These are phyloP conservation scores for Portevinia maculata DNA, from an alignment of 2,888 invertebrate genomes.

Conservation along the genomic window DNA sequence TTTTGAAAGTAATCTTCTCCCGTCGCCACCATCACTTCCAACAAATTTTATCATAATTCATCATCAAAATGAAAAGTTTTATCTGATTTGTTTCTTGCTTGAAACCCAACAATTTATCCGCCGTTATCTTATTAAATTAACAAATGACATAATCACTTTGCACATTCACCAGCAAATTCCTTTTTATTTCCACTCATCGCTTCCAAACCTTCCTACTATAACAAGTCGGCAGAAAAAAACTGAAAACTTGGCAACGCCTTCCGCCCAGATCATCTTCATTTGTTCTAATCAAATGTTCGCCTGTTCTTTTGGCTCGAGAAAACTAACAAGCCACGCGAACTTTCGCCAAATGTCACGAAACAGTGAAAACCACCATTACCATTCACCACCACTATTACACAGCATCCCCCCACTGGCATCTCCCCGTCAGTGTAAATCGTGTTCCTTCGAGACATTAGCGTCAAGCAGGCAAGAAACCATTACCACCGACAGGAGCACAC, in stretches of 20 bases:
- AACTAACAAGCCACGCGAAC: slow-evolving; percentile 71
- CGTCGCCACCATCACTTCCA: not conserved
- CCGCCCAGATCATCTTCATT: slow-evolving; percentile 63
- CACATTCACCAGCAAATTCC: slow-evolving; percentile 40
- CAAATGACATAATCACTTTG: slow-evolving; percentile 66
- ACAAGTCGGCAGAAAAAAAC: slow-evolving; percentile 5
- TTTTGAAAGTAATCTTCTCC: not conserved
- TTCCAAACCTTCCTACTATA: slow-evolving; percentile 2
- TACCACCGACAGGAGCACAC: slow-evolving; percentile 54
- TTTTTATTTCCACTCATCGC: slow-evolving; percentile 24
- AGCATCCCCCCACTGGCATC: slow-evolving; percentile 13
- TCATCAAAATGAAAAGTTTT: not conserved
- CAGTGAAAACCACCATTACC: slow-evolving; percentile 21
- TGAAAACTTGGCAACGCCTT: slow-evolving; percentile 51
- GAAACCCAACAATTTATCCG: slow-evolving; percentile 21
- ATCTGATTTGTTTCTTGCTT: not conserved
- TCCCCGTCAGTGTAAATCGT: slow-evolving; percentile 50
- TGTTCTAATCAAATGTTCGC: slow-evolving; percentile 70
- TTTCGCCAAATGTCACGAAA: slow-evolving; percentile 71
- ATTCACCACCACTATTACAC: not conserved
- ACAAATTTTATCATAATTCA: not conserved
- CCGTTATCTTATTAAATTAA: slow-evolving; percentile 63
- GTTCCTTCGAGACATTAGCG: slow-evolving; percentile 67
- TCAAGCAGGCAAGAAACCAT: slow-evolving; percentile 63
- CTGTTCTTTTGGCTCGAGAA: slow-evolving; percentile 39